Evolutionary conservation across 2,113 vertebrate species (phyloP), one percentile per base, ranked within the genome.

Genomic region (Caretta caretta): DNA sequence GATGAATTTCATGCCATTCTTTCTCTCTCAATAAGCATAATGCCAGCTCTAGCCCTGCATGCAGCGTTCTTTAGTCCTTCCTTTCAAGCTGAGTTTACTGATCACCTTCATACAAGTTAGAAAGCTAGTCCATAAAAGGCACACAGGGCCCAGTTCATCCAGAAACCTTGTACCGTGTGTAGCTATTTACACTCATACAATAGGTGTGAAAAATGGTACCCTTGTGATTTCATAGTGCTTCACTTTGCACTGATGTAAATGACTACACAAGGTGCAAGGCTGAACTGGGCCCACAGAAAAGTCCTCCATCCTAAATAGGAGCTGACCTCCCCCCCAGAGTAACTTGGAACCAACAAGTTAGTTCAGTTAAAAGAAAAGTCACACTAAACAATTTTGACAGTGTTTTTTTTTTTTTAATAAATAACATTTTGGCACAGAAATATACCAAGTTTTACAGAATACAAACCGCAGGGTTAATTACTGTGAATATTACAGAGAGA

Each of bases 391-490:
- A 3, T 53, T 93, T 80, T 89, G 86, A 95, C 78, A 88, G 93
- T 97, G 97, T 90, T 89, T 83, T 94, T 98, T 42, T 42, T 98
- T 98, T 98, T 98, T 75, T 97, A 97, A 97, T 96, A 95, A 94
- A 97, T 96, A 96, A 78, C 81, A 54, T 93, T 97, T 93, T 96
- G 93, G 24, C 94, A 98, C 97, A 98, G 95, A 98, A 98, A 97
- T 97, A 97, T 95, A 98, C 93, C 83, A 96, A 97, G 97, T 92
- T 94, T 92, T 97, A 98, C 97, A 97, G 97, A 97, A 93, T 97
- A 97, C 94, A 96, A 96, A 97, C 93, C 13, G 88, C 97, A 96
- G 95, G 96, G 93, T 81, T 90, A 92, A 93, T 84, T 93, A 96
- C 90, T 65, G 62, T 1, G 19, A 93, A 95, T 90, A 90, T 90